Conservation (phyloP, 2,797 vertebrate species). For the Syncerus caffer region DNA sequence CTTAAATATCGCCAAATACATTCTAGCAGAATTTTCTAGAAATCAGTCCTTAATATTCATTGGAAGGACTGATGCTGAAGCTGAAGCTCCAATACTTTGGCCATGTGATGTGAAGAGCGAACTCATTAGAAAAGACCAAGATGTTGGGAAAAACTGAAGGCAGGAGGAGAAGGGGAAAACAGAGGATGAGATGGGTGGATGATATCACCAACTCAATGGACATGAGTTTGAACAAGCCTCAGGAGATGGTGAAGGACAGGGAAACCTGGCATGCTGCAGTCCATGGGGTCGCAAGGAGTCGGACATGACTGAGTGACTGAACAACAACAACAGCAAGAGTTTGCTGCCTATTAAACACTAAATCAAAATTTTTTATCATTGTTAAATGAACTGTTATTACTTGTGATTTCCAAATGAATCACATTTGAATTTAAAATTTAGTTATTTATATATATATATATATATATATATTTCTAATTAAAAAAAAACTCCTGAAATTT, state of each 20-base stretch:
- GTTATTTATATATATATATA: not conserved
- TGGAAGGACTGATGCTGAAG: not conserved
- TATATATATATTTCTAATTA: slow-evolving; percentile 6
- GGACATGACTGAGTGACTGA: not conserved
- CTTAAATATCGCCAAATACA: not conserved
- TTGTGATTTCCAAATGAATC: not conserved
- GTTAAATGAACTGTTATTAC: not conserved
- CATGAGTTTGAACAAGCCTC: not conserved
- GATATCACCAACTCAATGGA: not conserved
- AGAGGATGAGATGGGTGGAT: not conserved
- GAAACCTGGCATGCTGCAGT: not conserved
- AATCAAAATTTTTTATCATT: not conserved
- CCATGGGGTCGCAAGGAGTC: not conserved
- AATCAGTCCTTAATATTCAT: not conserved
- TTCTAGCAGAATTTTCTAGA: not conserved
- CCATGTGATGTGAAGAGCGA: not conserved
- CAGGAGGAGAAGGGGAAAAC: not conserved
- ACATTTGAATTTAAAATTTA: slow-evolving; percentile 34
- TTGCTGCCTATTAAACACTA: not conserved
- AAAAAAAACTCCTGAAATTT: not conserved
- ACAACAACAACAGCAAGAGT: not conserved
- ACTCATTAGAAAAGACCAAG: not conserved
- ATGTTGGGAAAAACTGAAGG: not conserved
- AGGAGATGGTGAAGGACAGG: not conserved
- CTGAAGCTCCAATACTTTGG: not conserved